Percentiles rank a stretch among this genome's conserved stretches.
Evolutionary conservation across 1,140 invertebrate genomes (phyloP).

Genomic region (Plutomurus gul): DNA sequence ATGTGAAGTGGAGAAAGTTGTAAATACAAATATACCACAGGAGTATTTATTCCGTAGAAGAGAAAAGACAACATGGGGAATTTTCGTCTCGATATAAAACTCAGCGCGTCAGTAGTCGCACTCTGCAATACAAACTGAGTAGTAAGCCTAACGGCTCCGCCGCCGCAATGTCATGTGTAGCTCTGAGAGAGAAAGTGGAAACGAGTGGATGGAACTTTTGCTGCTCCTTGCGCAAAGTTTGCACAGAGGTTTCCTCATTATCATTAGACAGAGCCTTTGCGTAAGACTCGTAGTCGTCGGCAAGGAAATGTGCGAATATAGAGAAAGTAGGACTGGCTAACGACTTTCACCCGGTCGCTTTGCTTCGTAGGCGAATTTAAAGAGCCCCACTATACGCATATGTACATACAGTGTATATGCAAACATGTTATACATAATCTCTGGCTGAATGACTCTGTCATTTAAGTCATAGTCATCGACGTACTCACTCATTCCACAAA

Average conservation of each 20-base stretch:
- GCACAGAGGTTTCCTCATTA: background rate
- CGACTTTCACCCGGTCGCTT: slow-evolving; percentile 30
- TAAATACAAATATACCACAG: background rate
- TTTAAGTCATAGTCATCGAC: background rate
- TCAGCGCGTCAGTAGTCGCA: no score
- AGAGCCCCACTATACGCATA: background rate
- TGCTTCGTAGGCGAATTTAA: background rate
- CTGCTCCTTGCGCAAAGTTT: background rate
- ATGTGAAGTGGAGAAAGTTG: background rate
- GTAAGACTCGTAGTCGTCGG: background rate
- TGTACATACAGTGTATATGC: background rate
- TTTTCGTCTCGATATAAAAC: no score
- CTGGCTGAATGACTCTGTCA: background rate
- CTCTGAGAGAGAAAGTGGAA: no score
- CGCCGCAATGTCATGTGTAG: no score
- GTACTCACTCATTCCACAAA: background rate
- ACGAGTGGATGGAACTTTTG: background rate
- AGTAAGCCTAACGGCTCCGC: no score
- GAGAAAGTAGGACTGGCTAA: slow-evolving; percentile 16
- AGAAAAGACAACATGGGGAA: no score
- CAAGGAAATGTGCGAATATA: slow-evolving; percentile 23
- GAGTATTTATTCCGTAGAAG: background rate
- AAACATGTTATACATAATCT: slow-evolving; percentile 1
- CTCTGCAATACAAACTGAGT: no score
- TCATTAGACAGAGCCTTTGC: background rate